A percentile compares a stretch with the other conserved stretches of the same genome.
Evolutionary conservation across 2,888 invertebrate species (phyloP).

Genomic region (Antheraea yamamai): DNA sequence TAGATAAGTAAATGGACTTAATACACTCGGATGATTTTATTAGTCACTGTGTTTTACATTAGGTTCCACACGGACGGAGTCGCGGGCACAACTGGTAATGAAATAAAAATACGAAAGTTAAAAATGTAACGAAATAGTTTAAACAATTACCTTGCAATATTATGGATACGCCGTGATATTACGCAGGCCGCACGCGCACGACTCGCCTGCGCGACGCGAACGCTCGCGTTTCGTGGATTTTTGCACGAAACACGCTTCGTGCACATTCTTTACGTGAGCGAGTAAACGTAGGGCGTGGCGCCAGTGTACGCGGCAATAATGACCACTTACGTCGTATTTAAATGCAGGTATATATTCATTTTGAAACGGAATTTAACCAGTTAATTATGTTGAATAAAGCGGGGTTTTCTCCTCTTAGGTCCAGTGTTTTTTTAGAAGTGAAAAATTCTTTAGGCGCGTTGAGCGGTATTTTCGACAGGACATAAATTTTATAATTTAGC

Average conservation of each 20-base stretch:
- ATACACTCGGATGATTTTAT: no score
- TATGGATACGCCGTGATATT: neutral
- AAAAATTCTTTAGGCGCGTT: no score
- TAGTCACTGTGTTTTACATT: no score
- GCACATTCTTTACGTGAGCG: conserved; percentile 47
- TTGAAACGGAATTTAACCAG: neutral
- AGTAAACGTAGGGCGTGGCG: conserved; percentile 24
- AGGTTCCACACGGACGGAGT: no score
- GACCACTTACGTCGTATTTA: conserved; percentile 10
- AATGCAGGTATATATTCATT: neutral
- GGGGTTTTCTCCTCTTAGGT: neutral
- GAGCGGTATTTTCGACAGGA: no score
- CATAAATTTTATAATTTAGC: no score
- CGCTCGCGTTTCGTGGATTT: conserved; percentile 46
- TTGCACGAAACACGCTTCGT: conserved; percentile 57
- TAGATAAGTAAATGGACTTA: no score
- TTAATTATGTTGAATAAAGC: neutral
- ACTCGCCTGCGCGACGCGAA: neutral
- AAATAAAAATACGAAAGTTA: neutral
- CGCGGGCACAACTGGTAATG: no score
- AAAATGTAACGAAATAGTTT: neutral
- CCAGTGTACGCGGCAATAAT: conserved; percentile 24
- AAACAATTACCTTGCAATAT: conserved; percentile 4
- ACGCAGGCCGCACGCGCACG: conserved; percentile 31
- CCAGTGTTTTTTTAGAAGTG: no score